A percentile compares a stretch with the other conserved stretches of the same genome.
Conservation (phyloP, 2,888 invertebrate genomes). For the Chorisops tibialis region DNA sequence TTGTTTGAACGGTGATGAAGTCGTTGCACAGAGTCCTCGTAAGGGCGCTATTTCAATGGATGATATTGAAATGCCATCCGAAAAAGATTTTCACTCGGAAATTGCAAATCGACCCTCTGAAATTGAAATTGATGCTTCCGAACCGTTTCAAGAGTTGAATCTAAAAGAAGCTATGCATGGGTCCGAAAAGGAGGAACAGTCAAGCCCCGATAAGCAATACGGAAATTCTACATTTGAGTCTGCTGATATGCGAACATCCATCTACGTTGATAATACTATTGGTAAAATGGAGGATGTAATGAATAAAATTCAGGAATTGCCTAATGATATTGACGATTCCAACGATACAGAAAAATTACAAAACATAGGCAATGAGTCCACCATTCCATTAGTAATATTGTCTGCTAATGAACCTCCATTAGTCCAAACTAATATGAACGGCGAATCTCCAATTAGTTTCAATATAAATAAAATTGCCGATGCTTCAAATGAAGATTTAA, state of each 20-base stretch:
- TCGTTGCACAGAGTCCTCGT: conserved; percentile 70
- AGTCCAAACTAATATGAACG: no score
- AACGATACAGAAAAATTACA: background rate
- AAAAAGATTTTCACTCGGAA: conserved; percentile 47
- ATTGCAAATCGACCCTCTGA: conserved; percentile 49
- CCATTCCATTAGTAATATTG: no score
- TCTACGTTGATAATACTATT: background rate
- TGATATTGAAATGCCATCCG: conserved; percentile 44
- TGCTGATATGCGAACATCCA: background rate
- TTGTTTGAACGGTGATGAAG: conserved; percentile 39
- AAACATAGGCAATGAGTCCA: background rate
- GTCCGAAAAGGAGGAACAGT: conserved; percentile 39
- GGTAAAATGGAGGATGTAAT: conserved; percentile 39
- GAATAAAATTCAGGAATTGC: conserved; percentile 48
- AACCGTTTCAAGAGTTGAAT: conserved; percentile 37
- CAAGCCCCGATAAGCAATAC: conserved; percentile 26
- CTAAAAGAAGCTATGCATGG: conserved; percentile 40
- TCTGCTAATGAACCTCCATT: no score
- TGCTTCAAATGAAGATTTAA: background rate
- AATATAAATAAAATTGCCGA: no score
- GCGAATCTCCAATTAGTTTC: no score
- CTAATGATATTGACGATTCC: conserved; percentile 30
- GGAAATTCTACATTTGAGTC: background rate
- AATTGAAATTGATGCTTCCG: conserved; percentile 27
- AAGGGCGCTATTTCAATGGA: conserved; percentile 56